phyloP scores from a whole-genome alignment of 2,113 vertebrate species.

The Emydocephalus ijimae region DNA sequence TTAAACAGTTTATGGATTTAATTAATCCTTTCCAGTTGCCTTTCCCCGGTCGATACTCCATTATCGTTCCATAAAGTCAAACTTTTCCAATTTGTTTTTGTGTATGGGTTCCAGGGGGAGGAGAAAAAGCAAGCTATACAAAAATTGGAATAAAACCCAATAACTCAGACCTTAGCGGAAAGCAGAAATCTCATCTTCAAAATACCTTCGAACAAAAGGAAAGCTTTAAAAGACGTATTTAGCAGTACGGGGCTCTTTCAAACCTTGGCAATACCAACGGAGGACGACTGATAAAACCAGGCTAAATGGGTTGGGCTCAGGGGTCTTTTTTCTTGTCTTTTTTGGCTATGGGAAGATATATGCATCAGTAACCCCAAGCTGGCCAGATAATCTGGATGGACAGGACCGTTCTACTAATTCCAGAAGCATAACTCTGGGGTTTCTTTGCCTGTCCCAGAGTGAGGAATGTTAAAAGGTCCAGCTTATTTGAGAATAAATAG shows the following conservation, averaged over 20 bases:
- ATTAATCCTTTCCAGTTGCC: background rate
- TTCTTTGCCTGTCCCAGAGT: background rate
- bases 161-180: background rate
- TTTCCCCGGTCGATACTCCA: background rate
- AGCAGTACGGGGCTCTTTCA: background rate
- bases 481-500: background rate
- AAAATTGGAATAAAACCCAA: background rate
- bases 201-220: background rate
- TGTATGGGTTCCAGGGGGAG: background rate
- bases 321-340: background rate
- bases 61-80: constrained; percentile 22
- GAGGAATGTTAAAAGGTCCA: background rate
- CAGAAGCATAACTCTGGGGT: background rate
- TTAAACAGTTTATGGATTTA: constrained; percentile 36
- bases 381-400: background rate
- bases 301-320: background rate
- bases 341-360: no score
- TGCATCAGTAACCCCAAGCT: no score
- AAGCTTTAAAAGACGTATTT: background rate
- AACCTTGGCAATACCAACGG: background rate
- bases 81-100: background rate
- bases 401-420: background rate
- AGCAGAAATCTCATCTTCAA: constrained; percentile 1
- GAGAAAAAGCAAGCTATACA: background rate
- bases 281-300: background rate